These are phyloP conservation scores for Apoderus coryli DNA, from an alignment of 2,888 invertebrate species.

Conservation along the genomic window DNA sequence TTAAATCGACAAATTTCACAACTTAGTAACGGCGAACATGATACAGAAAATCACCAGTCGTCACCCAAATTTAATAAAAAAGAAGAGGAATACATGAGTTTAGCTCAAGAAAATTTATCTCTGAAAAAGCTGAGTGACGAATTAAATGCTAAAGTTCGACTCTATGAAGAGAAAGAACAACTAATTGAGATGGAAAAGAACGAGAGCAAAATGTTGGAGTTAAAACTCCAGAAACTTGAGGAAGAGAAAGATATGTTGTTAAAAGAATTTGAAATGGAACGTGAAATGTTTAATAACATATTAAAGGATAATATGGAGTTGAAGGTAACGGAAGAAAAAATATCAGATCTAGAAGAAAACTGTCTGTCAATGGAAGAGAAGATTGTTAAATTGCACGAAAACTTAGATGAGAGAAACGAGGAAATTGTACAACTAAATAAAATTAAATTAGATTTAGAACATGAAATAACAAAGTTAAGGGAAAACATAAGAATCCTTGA, in stretches of 20 bases:
- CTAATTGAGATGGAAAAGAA: slow-evolving; percentile 15
- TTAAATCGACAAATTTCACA: slow-evolving; percentile 14
- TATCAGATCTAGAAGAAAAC: slow-evolving; percentile 14
- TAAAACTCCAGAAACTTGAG: slow-evolving; percentile 18
- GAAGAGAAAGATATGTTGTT: slow-evolving; percentile 15
- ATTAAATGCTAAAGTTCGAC: slow-evolving; percentile 13
- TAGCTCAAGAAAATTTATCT: slow-evolving; percentile 16
- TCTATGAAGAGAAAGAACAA: slow-evolving; percentile 16
- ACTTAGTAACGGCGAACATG: slow-evolving; percentile 10
- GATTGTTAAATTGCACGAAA: slow-evolving; percentile 14
- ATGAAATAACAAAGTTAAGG: slow-evolving; percentile 12
- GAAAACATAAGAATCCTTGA: slow-evolving; percentile 16
- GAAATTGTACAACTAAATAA: slow-evolving; percentile 14
- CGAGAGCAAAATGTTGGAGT: slow-evolving; percentile 17
- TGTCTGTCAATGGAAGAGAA: slow-evolving; percentile 14
- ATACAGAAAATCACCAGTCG: slow-evolving; percentile 11
- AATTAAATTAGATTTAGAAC: slow-evolving; percentile 16
- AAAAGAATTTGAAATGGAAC: slow-evolving; percentile 17
- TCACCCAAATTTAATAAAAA: too few species aligned
- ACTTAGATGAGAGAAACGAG: slow-evolving; percentile 15
- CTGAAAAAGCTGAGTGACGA: slow-evolving; percentile 14
- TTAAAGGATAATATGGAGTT: slow-evolving; percentile 12
- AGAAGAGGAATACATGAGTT: slow-evolving; percentile 14
- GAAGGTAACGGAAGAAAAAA: slow-evolving; percentile 14
- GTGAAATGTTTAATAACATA: slow-evolving; percentile 17